phyloP scores from a whole-genome alignment of 2,888 invertebrate genomes.

The Ceramica pisi region DNA sequence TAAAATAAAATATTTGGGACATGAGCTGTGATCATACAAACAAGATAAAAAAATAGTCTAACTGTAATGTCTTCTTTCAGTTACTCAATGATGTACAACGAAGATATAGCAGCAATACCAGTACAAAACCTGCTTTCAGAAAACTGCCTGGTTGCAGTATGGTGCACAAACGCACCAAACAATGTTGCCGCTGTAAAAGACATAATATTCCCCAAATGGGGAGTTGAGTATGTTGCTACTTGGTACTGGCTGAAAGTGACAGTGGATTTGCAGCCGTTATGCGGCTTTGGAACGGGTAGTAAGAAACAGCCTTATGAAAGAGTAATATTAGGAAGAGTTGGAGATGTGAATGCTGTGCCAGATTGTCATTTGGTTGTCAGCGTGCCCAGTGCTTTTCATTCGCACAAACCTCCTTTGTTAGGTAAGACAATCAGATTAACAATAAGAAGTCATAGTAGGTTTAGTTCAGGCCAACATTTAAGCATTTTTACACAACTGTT shows the following conservation, averaged over 20 bases:
- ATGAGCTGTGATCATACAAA: too few relatives aligned
- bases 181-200: conserved; percentile 93
- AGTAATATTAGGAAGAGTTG: conserved; percentile 88
- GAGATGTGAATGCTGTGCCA: conserved; percentile 77
- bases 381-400: conserved; percentile 97
- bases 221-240: conserved; percentile 92
- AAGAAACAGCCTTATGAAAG: conserved; percentile 97
- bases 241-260: conserved; percentile 98
- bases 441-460: too few relatives aligned
- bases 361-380: conserved; percentile 93
- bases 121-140: conserved; percentile 91
- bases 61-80: conserved; percentile 82
- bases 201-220: conserved; percentile 95
- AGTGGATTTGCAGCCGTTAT: conserved; percentile 92
- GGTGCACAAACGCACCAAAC: conserved; percentile 97
- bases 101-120: conserved; percentile 93
- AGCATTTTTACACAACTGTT: too few relatives aligned
- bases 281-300: conserved; percentile 91
- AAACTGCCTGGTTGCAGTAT: conserved; percentile 94
- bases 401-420: conserved; percentile 97
- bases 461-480: too few relatives aligned
- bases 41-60: background rate
- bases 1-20: too few relatives aligned
- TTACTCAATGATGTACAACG: conserved; percentile 95
- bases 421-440: conserved; percentile 83